Base-by-base conservation (phyloP, 1,140 invertebrate species). In the Heliconius eleuchia region DNA sequence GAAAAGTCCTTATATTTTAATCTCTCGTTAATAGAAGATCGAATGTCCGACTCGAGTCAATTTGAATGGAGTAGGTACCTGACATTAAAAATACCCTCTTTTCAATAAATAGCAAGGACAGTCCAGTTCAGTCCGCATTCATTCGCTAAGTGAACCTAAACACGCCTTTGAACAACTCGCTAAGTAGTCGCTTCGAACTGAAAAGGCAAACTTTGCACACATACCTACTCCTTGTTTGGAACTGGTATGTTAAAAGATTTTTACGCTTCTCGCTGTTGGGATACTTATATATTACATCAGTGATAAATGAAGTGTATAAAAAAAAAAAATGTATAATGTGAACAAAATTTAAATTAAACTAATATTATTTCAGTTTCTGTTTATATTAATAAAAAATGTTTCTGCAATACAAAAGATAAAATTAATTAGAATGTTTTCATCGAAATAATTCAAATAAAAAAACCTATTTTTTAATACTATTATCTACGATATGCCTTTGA, bases 71-170 rank as follows among this genome's bases (percentile, higher is more conserved):
- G 27, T 37, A 37, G 34, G 34, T 83, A 81, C 73, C 80, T 82
- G 71, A 82, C 83, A 80, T 85, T 91, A 92, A 91, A 90, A 91
- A 89, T 91, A 85, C 83, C 79, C 76, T 46, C 23, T 82, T 52
- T 83, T 84, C 75, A 89, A 89, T 92, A 83, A 79, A 76, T 73
- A 80, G 83, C 81, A 83, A 86, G 89, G 88, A 89, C 89, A 87
- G 83, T 83, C 82, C 87, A 82, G 83, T 84, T 82, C 87, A 82
- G 83, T 83, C 72, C 74, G 87, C 82, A 91, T 93, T 91, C 91
- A 93, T 92, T 90, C 87, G 85, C 89, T 91, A 92, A 92, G 92
- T 91, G 92, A 91, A 89, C 82, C 86, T 87, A 88, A 91, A 90
- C 84, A 86, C 86, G 84, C 79, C 80, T 85, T 84, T 85, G 80